A percentile compares a stretch with the other conserved stretches of the same genome.
Conservation (phyloP, 2,113 vertebrate genomes). For the Litocranius walleri region DNA sequence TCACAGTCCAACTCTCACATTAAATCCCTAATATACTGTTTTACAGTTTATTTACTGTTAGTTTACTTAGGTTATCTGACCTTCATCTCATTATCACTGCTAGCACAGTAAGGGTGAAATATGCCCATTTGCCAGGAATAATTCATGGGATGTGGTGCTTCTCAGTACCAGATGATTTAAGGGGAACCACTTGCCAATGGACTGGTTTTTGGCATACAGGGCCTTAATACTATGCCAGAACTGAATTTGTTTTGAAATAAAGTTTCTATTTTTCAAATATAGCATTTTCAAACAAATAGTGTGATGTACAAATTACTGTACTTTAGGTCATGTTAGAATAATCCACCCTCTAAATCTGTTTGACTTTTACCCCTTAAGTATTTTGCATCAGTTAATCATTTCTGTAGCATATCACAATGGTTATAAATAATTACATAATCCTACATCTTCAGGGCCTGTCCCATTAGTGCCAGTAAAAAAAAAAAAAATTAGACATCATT, state of each 20-base stretch:
- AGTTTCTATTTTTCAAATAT: slow-evolving; percentile 54
- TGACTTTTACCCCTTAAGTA: slow-evolving; percentile 56
- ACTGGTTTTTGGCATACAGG: slow-evolving; percentile 41
- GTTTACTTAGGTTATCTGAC: neutral
- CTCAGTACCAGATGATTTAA: slow-evolving; percentile 52
- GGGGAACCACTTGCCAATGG: neutral
- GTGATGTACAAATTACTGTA: slow-evolving; percentile 55
- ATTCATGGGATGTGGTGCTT: neutral
- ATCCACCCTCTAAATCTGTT: slow-evolving; percentile 59
- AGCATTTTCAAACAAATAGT: slow-evolving; percentile 52
- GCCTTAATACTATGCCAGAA: slow-evolving; percentile 57
- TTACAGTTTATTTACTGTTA: neutral
- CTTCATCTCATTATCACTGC: neutral
- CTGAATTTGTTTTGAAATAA: slow-evolving; percentile 51
- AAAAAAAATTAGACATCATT: slow-evolving; percentile 52
- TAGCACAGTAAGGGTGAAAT: neutral
- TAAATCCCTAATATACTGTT: neutral
- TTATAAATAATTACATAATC: slow-evolving; percentile 31
- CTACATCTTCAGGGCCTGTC: neutral
- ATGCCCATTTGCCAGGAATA: neutral
- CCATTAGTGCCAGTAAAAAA: slow-evolving; percentile 13
- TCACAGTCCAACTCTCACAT: neutral
- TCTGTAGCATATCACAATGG: slow-evolving; percentile 41
- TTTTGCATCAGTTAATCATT: slow-evolving; percentile 59
- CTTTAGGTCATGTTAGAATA: slow-evolving; percentile 46